phyloP scores from a whole-genome alignment of 2,797 vertebrate species.

The Enteromius fasciolatus region DNA sequence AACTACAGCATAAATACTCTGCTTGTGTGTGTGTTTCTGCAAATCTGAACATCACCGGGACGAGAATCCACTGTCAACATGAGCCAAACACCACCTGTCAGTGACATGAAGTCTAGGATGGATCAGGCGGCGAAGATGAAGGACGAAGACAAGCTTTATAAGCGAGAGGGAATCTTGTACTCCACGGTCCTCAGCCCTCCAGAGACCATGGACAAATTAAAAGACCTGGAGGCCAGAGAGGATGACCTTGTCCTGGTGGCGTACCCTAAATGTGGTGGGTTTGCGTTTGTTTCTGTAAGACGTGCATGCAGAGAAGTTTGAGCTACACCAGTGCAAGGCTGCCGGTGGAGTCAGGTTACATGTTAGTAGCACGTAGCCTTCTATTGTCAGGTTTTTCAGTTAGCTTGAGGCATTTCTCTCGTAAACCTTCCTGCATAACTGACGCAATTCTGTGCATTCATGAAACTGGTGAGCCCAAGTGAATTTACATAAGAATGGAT shows the following conservation, averaged over 20 bases:
- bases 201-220: conserved; percentile 69
- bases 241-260: conserved; percentile 71
- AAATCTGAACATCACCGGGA: background rate
- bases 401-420: background rate
- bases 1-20: conserved; percentile 14
- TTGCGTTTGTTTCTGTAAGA: background rate
- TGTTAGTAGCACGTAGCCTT: background rate
- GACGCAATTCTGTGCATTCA: background rate
- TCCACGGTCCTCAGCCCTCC: conserved; percentile 63
- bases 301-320: background rate
- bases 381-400: background rate
- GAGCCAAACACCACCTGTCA: background rate
- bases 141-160: conserved; percentile 67
- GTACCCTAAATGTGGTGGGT: conserved; percentile 74
- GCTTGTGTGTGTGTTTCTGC: background rate
- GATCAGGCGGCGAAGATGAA: conserved; percentile 58
- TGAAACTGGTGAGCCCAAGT: background rate
- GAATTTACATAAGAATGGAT: background rate
- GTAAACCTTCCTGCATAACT: background rate
- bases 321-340: background rate
- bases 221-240: conserved; percentile 68
- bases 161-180: conserved; percentile 68
- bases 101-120: background rate
- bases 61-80: background rate
- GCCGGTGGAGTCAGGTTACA: conserved; percentile 25